Conservation (phyloP, 2,888 invertebrate species). For the Pemphredon lugubris region DNA sequence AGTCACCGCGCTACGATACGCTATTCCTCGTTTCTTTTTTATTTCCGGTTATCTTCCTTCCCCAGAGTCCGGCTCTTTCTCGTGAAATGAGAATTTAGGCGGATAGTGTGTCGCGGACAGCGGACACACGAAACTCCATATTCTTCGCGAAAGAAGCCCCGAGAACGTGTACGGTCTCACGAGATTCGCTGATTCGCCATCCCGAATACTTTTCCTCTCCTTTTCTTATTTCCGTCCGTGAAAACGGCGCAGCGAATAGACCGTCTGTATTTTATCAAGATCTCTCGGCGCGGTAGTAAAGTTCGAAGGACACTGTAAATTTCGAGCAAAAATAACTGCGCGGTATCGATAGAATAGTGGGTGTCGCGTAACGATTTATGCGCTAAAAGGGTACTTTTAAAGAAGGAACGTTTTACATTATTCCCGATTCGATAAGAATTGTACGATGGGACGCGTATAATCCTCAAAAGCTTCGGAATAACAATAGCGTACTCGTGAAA, state of each 20-base stretch:
- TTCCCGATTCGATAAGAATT: too few relatives aligned
- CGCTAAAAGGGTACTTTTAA: too few relatives aligned
- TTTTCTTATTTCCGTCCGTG: slow-evolving; percentile 8
- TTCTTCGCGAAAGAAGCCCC: neutral
- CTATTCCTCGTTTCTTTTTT: too few relatives aligned
- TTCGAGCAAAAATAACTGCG: slow-evolving; percentile 6
- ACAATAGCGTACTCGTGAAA: too few relatives aligned
- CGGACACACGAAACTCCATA: neutral
- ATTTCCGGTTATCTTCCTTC: slow-evolving; percentile 1
- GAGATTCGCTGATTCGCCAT: slow-evolving; percentile 22
- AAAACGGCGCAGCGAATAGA: neutral
- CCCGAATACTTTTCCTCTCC: slow-evolving; percentile 6
- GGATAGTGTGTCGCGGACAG: neutral
- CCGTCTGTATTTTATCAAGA: slow-evolving; percentile 18
- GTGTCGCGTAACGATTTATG: too few relatives aligned
- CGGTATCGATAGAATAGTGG: neutral
- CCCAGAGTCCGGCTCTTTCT: neutral
- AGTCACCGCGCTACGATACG: too few relatives aligned
- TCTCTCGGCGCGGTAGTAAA: slow-evolving; percentile 12
- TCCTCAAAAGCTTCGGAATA: too few relatives aligned
- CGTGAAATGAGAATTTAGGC: slow-evolving; percentile 30
- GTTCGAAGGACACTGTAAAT: slow-evolving; percentile 27
- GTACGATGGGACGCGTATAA: too few relatives aligned
- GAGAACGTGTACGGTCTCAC: neutral
- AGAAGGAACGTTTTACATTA: too few relatives aligned